Base-by-base conservation (phyloP, 2,797 vertebrate genomes). In the Lindbergichthys nudifrons region DNA sequence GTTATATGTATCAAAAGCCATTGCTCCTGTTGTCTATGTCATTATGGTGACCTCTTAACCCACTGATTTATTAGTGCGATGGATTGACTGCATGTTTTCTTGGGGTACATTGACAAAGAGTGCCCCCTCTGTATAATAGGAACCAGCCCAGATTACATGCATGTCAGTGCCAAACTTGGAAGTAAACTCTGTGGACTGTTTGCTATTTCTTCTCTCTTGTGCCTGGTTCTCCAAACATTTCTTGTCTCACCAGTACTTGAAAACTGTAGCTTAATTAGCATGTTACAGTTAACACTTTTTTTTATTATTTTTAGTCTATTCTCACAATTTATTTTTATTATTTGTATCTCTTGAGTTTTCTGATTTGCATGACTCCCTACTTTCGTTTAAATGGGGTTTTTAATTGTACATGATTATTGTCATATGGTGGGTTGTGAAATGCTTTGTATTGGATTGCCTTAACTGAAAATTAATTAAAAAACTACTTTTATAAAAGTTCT, bases 371-470 rank as follows among this genome's bases (percentile, higher is more conserved):
- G 93, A 89, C 79, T 86, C 72, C 67, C 77, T 85, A 30, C 69
- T 88, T 92, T 92, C 82, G 80, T 91, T 91, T 75, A 50, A 81
- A 85, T 77, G 62, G 32, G 72, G 80, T 91, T 93, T 93, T 89
- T 93, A 16, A 92, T 92, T 94, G 94, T 94, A 94, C 92, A 94
- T 93, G 91, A 93, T 92, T 89, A 92, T 94, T 93, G 94, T 94
- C 90, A 95, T 92, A 92, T 89, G 86, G 92, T 96, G 92, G 90
- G 90, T 95, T 94, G 95, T 95, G 93, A 95, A 93, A 94, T 95
- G 93, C 93, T 95, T 95, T 95, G 94, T 95, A 95, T 94, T 95
- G 94, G 94, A 95, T 92, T 96, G 95, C 95, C 95, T 95, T 96
- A 95, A 95, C 84, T 92, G 68, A 93, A 93, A 92, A 93, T 89